phyloP scores from a whole-genome alignment of 2,113 vertebrate genomes.

The Lasiurus borealis region DNA sequence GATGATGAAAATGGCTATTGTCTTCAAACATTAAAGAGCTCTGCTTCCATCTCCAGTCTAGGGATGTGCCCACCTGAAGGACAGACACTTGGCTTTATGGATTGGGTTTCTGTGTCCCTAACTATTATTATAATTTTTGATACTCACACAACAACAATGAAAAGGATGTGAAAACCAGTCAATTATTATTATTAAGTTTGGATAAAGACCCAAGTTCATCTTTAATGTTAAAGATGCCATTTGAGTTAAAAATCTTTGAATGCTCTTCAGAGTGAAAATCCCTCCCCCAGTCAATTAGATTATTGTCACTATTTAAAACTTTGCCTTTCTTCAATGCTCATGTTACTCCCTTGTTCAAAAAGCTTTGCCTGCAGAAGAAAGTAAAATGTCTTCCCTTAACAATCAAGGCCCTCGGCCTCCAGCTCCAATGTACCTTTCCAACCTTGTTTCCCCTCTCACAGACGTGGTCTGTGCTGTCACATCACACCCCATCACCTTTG shows the following conservation, averaged over 20 bases:
- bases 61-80: background rate
- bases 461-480: background rate
- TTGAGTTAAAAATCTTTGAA: constrained; percentile 4
- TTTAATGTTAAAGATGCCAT: background rate
- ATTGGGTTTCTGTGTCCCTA: background rate
- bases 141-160: background rate
- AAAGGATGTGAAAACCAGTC: background rate
- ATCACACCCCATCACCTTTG: background rate
- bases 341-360: background rate
- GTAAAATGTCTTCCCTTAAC: background rate
- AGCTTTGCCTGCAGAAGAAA: background rate
- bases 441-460: background rate
- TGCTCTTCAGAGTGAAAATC: background rate
- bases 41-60: background rate
- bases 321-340: constrained; percentile 7
- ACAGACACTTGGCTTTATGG: background rate
- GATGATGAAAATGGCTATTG: background rate
- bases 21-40: background rate
- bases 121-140: constrained; percentile 3
- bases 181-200: background rate
- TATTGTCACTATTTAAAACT: background rate
- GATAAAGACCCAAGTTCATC: background rate
- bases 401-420: too few species aligned
- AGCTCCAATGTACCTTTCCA: background rate
- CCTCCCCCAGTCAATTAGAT: background rate